A percentile compares a stretch with the other conserved stretches of the same genome.
These are phyloP conservation scores for Anabas testudineus DNA, from an alignment of 2,797 vertebrate species.

Conservation along the genomic window DNA sequence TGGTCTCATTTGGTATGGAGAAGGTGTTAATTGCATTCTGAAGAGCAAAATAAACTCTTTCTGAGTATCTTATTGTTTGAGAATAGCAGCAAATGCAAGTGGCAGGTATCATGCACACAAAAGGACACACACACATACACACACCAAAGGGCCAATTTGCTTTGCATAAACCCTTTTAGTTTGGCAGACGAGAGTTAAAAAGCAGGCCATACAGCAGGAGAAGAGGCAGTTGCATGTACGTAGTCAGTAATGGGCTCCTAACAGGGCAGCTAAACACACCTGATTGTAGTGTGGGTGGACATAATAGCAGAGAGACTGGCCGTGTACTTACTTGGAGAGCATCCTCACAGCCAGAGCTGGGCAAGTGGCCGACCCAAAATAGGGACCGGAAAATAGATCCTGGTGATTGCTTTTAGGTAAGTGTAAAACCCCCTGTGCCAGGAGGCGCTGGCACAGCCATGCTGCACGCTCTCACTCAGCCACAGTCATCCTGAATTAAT, in stretches of 20 bases:
- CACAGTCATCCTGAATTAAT: not conserved
- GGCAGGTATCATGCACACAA: conserved; percentile 9
- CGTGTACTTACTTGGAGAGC: not conserved
- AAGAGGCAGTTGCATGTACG: conserved; percentile 29
- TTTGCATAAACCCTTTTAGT: conserved; percentile 26
- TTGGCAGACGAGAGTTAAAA: conserved; percentile 16
- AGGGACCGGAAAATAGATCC: conserved; percentile 16
- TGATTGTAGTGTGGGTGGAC: conserved; percentile 37
- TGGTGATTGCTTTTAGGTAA: conserved; percentile 16
- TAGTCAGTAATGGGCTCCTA: conserved; percentile 38
- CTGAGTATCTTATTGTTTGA: not conserved
- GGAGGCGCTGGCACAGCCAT: not conserved
- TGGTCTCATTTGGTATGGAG: not conserved
- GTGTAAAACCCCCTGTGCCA: not conserved
- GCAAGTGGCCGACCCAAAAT: conserved; percentile 5
- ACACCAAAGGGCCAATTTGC: not conserved
- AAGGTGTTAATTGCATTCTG: not conserved
- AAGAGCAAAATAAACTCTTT: conserved; percentile 11
- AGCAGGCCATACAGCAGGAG: conserved; percentile 12
- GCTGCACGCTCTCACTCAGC: not conserved
- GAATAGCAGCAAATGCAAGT: not conserved
- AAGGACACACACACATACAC: not conserved
- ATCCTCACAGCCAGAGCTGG: conserved; percentile 4
- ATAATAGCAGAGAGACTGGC: conserved; percentile 3
- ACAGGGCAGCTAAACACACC: conserved; percentile 22